Evolutionary conservation across 1,140 invertebrate species (phyloP).

Genomic region (Chrysomallon squamiferum): DNA sequence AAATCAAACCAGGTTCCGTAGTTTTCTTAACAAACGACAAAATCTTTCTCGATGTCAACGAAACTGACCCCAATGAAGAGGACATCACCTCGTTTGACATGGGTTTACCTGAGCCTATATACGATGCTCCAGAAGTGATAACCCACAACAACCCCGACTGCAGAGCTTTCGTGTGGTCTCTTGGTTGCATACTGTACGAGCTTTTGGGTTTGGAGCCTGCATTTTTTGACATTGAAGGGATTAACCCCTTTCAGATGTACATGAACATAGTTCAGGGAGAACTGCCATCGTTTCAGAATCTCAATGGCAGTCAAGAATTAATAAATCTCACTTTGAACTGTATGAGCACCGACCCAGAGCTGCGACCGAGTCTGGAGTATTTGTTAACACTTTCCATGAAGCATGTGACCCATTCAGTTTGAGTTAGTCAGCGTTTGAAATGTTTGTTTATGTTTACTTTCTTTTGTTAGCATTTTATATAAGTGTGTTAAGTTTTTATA

Average conservation of each 20-base stretch:
- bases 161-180: conserved; percentile 33
- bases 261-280: conserved; percentile 33
- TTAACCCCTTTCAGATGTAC: conserved; percentile 29
- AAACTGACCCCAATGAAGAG: background rate
- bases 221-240: conserved; percentile 25
- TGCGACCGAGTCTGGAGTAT: conserved; percentile 8
- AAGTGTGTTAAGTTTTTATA: too few species aligned
- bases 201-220: conserved; percentile 35
- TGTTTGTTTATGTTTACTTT: too few species aligned
- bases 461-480: too few species aligned
- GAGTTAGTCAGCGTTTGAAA: too few species aligned
- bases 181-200: conserved; percentile 42
- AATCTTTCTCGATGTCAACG: conserved; percentile 15
- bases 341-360: conserved; percentile 13
- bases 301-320: conserved; percentile 17
- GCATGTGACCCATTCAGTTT: background rate
- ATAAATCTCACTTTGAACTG: conserved; percentile 22
- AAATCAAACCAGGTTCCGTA: conserved; percentile 15
- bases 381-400: too few species aligned
- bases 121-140: conserved; percentile 41
- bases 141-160: conserved; percentile 16
- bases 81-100: conserved; percentile 5
- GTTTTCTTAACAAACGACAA: conserved; percentile 2
- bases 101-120: conserved; percentile 15
- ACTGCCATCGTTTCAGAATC: conserved; percentile 18